Evolutionary conservation across 2,113 vertebrate species (phyloP), one percentile per base, ranked within the genome.

Genomic region (Leiothrix lutea): DNA sequence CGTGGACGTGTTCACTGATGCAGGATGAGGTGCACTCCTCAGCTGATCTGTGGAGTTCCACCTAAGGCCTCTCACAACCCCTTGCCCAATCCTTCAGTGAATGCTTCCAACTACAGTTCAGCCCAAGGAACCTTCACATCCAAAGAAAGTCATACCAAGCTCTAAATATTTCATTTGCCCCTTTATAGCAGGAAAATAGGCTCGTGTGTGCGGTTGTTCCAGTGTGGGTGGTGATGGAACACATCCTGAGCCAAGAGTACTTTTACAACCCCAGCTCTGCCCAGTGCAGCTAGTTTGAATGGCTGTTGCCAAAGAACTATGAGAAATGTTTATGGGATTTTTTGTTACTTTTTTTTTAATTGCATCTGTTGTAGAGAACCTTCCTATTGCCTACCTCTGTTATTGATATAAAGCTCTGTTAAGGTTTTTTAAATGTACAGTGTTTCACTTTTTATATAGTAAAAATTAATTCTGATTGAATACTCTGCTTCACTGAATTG

Each of bases 401-500:
- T 77, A 48, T 15, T 85, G 66, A 51, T 56, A 60, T 17, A 82
- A 95, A 93, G 14, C 71, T 81, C 31, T 4, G 7, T 15, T 45
- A 87, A 65, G 36, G 24, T 94, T 94, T 86, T 56, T 77, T 83
- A 86, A 92, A 77, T 69, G 42, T 38, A 58, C 20, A 1, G 21
- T 54, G 74, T 94, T 80, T 77, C 28, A 35, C 21, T 80, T 86
- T 92, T 95, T 77, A 17, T 78, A 53, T 36, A n/a, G 50, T 38
- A 57, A 57, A 64, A 84, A 84, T 70, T 90, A 90, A 77, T 90
- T 71, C 57, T 64, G 42, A 66, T 66, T 70, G 84, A 87, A 91
- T 87, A 70, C 50, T 92, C 36, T 54, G 56, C 60, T 94, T 95
- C 65, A 86, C 54, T 80, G 88, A 94, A 86, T 60, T 85, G 57